Evolutionary conservation across 2,888 invertebrate species (phyloP).

Genomic region (Sycophila texana): DNA sequence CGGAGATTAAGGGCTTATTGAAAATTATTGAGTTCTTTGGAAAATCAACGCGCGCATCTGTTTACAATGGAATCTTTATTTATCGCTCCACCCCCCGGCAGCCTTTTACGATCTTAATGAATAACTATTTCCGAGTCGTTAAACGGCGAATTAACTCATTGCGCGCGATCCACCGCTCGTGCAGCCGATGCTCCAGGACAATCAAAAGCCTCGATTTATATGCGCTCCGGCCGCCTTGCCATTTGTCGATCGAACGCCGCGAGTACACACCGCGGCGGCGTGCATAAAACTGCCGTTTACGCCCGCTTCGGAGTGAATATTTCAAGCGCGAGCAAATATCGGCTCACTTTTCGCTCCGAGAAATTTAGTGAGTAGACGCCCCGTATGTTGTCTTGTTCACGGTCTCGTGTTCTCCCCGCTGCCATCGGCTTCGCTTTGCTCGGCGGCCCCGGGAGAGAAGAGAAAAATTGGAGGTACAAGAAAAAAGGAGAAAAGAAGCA

Average conservation of each 20-base stretch:
- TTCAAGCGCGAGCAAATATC: constrained; percentile 55
- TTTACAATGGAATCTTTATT: constrained; percentile 22
- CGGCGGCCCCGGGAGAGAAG: constrained; percentile 14
- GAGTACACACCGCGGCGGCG: too few species aligned
- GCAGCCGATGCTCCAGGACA: not conserved
- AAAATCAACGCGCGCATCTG: constrained; percentile 34
- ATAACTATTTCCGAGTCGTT: constrained; percentile 14
- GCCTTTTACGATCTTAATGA: constrained; percentile 38
- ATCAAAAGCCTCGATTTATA: constrained; percentile 23
- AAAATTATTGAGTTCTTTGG: constrained; percentile 48
- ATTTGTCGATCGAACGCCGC: not conserved
- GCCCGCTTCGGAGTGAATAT: constrained; percentile 45
- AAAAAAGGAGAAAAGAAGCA: constrained; percentile 46
- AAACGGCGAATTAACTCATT: constrained; percentile 7
- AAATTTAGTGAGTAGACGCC: constrained; percentile 49
- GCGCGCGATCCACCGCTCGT: not conserved
- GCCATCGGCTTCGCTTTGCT: constrained; percentile 1
- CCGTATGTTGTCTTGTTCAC: constrained; percentile 51
- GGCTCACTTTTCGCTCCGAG: constrained; percentile 51
- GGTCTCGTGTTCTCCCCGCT: constrained; percentile 42
- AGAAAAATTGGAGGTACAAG: constrained; percentile 51
- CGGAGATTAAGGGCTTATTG: constrained; percentile 45
- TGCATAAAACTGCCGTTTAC: constrained; percentile 29
- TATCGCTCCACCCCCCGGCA: not conserved
- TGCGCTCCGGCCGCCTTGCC: not conserved